Base-by-base conservation (phyloP, 1,140 invertebrate genomes). In the Triops cancriformis region DNA sequence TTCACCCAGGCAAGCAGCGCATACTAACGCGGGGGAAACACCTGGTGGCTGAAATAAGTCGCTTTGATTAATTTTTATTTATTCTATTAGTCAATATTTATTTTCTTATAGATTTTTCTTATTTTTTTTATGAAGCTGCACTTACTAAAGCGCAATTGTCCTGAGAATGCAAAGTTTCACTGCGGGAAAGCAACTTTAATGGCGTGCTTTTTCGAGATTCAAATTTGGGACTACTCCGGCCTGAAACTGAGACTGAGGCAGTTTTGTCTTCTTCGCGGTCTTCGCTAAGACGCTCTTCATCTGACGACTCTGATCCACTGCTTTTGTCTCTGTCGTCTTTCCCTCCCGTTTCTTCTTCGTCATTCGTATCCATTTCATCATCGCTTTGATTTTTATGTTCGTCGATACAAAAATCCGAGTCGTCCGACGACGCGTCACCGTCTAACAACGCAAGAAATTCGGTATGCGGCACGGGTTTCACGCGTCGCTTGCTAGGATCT, bases 361-460 rank as follows among this genome's bases (percentile, higher is more conserved):
- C 83, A 76, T 82, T 80, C 72, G 83, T 82, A 73, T 83, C 83
- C 18, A 82, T 80, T 26, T 89, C 87, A 83, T 91, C 90, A 82
- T 92, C 91, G 79, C 90, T 91, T 80, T 91, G 89, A 81, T 92
- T 90, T 72, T 90, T 89, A 80, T 94, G 92, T 84, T 95, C 93
- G 85, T 95, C 93, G 78, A 96, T 94, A 77, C 94, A 88, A 86
- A 96, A 98, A 86, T 98, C 96, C 81, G 94, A 96, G 84, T 98
- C 96, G 84, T 96, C 94, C 10, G 95, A 96, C 85, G 94, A 96
- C 84, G 97, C 95, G 86, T 95, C 94, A 84, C 95, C 93, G 84
- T 94, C 91, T 28, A 94, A 83, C 28, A 95, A 87, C 43, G 92
- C 90, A 78, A 92, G 87, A 18, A 78, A 28, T 75, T 88, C 85